Evolutionary conservation across 2,888 invertebrate genomes (phyloP), one percentile per base, ranked within the genome.

Genomic region (Adineta ricciae): DNA sequence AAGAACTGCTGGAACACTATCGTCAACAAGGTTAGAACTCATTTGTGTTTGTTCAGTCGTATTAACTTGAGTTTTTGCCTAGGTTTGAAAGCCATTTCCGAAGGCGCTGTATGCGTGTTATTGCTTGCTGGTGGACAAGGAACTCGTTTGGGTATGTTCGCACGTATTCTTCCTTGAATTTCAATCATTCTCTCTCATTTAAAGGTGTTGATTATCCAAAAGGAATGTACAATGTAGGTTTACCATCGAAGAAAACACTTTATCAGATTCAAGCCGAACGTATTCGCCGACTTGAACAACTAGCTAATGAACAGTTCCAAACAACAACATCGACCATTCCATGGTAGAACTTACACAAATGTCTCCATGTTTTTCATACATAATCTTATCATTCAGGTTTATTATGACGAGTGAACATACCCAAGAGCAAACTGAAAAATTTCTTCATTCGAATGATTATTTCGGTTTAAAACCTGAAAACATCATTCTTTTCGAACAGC

Each of bases 321-420:
- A 56, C 56, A 2, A 56, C 7, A 8, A n/a, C n/a, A 56, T 9
- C 27, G 9, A 11, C 9, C 2, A n/a, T 56, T n/a, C 56, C 27
- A 27, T 54, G 54, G 54, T 54, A 32, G 32, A 32, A 27, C 27
- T 32, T n/a, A 32, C 16, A 27, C 46, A 46, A 83, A 49, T 14
- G 49, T 46, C 32, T 84, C 78, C 54, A 21, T 36, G 3, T 72
- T 36, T 82, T 54, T 85, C 36, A 86, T 46, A 46, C 11, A 8
- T 46, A 46, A 8, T 46, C 5, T 46, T 8, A 46, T 46, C 46
- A 46, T 46, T 46, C 46, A 92, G 93, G 93, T 97, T 97, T 88
- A 96, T 99, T 54, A 97, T 99, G 97, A 97, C 98, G 0, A 97
- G 97, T 83, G 96, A 96, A 88, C 95, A 95, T 87, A 99, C 99